Evolutionary conservation across 2,888 invertebrate species (phyloP), one percentile per base, ranked within the genome.

Genomic region (Crepidodera aurea): DNA sequence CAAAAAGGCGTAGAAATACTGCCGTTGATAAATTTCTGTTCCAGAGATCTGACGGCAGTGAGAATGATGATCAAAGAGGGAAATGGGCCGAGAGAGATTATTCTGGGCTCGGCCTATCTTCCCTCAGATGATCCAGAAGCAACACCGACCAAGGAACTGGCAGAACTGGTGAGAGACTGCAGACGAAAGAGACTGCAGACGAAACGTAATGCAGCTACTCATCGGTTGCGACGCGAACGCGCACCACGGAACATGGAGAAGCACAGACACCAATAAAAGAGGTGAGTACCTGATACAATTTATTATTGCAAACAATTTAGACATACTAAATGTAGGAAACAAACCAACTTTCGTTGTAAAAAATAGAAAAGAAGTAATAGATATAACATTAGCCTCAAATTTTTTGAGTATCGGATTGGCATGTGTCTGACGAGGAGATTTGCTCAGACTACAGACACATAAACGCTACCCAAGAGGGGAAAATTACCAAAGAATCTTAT

Each of bases 201-300:
- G 7, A 1, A 25, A 29, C 8, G 51, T 40, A 2, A 4, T 29
- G 29, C 40, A 58, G 12, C 16, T 44, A 10, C 13, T 60, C 15
- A 53, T 44, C 12, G 22, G 37, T 5, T 46, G 48, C 6, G 60
- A 60, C 16, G 48, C 54, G 10, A 54, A 60, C 27, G 19, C 54
- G 39, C 44, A 54, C 39, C 60, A 60, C 29, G 7, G 15, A 1
- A 22, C 25, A 1, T 60, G 54, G 25, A 37, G 48, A 1, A 54
- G 39, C 12, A 27, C 44, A 0, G n/a, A 54, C 27, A 54, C 16
- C 25, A 60, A 54, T 27, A 12, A 16, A 25, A 60, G 46, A 48
- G 25, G 60, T 53, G 39, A 54, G 29, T 51, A 6, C 12, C 34
- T 59, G 12, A 22, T 42, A 19, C 27, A 51, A 29, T 59, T 50